These are phyloP conservation scores for Triops cancriformis DNA, from an alignment of 1,140 invertebrate species.

Conservation along the genomic window DNA sequence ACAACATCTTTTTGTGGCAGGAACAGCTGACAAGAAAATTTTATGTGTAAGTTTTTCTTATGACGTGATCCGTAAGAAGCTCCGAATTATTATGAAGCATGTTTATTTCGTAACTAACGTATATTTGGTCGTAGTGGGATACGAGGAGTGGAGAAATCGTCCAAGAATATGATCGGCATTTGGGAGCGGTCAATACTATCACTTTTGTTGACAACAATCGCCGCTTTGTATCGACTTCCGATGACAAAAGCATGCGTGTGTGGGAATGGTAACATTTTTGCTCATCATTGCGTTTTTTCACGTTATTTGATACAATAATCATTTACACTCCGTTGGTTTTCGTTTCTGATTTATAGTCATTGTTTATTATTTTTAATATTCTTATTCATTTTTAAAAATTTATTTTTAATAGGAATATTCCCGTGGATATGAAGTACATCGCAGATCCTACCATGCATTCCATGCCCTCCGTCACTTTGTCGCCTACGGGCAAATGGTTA, in stretches of 20 bases:
- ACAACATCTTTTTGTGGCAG: conserved; percentile 94
- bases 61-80: too few relatives aligned
- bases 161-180: conserved; percentile 97
- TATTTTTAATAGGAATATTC: conserved; percentile 79
- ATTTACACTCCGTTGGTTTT: too few relatives aligned
- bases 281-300: conserved; percentile 19
- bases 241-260: conserved; percentile 96
- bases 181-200: conserved; percentile 96
- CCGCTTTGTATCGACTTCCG: conserved; percentile 94
- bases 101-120: neutral
- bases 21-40: conserved; percentile 98
- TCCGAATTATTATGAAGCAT: too few relatives aligned
- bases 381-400: conserved; percentile 30
- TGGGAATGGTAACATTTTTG: conserved; percentile 84
- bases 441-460: conserved; percentile 99
- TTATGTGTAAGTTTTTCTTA: conserved; percentile 77
- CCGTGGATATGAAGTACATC: conserved; percentile 99
- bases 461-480: conserved; percentile 89
- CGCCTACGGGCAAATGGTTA: conserved; percentile 97
- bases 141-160: conserved; percentile 86
- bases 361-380: too few relatives aligned
- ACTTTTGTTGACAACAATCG: conserved; percentile 99
- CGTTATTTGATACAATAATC: neutral
- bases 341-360: too few relatives aligned
- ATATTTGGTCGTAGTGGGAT: conserved; percentile 69